phyloP scores from a whole-genome alignment of 2,797 vertebrate genomes.

The Sebastes steindachneri region DNA sequence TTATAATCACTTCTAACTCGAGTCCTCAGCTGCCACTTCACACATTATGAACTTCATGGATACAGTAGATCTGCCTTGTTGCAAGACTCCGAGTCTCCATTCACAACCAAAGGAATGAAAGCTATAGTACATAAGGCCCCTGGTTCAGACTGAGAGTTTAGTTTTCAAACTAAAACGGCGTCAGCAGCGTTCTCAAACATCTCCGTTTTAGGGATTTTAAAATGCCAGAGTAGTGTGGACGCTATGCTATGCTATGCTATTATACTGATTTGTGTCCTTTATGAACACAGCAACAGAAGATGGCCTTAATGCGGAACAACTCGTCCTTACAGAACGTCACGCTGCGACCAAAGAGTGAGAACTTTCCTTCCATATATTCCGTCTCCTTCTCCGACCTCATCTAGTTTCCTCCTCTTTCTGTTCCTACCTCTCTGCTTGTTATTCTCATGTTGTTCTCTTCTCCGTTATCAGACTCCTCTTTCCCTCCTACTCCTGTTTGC shows the following conservation, averaged over 20 bases:
- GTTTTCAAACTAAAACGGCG: too few relatives aligned
- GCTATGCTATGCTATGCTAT: too few relatives aligned
- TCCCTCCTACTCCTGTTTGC: not conserved
- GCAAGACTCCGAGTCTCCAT: too few relatives aligned
- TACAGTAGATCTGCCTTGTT: too few relatives aligned
- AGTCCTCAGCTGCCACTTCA: too few relatives aligned
- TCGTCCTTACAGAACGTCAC: slow-evolving; percentile 88
- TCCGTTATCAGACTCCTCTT: not conserved
- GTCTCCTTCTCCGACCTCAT: not conserved
- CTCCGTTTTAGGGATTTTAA: too few relatives aligned
- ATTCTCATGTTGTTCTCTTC: not conserved
- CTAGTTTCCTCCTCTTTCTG: not conserved
- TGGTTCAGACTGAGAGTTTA: too few relatives aligned
- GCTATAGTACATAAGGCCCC: too few relatives aligned
- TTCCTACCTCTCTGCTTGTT: not conserved
- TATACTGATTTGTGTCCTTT: not conserved
- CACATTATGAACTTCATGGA: too few relatives aligned
- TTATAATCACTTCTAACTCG: too few relatives aligned
- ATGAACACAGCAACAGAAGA: slow-evolving; percentile 89
- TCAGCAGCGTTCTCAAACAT: too few relatives aligned
- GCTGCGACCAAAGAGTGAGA: slow-evolving; percentile 89
- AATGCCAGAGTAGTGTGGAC: not conserved
- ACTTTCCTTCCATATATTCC: not conserved
- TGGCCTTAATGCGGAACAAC: slow-evolving; percentile 87
- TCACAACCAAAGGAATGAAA: too few relatives aligned